These are phyloP conservation scores for Gymnosoma rotundatum DNA, from an alignment of 2,888 invertebrate genomes.

Conservation along the genomic window DNA sequence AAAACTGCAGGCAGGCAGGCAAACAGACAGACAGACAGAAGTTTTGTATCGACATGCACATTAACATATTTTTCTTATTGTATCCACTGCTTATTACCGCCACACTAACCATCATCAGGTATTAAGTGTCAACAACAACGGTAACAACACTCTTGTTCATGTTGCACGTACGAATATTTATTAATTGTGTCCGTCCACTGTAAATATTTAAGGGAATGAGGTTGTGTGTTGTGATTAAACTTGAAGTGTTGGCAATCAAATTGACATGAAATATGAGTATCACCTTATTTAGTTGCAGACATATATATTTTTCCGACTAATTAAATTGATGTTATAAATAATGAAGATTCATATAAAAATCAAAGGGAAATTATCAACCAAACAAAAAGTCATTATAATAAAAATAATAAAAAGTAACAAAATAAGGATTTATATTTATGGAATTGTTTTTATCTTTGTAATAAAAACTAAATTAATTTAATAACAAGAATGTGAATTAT, in stretches of 20 bases:
- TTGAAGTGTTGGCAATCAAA: conserved; percentile 71
- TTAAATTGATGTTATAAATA: conserved; percentile 70
- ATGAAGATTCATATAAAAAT: conserved; percentile 61
- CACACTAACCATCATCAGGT: conserved; percentile 32
- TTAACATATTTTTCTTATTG: conserved; percentile 38
- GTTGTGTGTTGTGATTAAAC: conserved; percentile 67
- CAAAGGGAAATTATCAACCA: conserved; percentile 31
- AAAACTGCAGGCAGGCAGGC: conserved; percentile 28
- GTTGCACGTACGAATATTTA: conserved; percentile 29
- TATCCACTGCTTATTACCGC: conserved; percentile 47
- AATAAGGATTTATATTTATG: conserved; percentile 55
- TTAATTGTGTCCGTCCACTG: conserved; percentile 24
- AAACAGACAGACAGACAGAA: neutral
- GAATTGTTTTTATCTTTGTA: conserved; percentile 64
- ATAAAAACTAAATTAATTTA: conserved; percentile 69
- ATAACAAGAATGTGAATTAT: conserved; percentile 33
- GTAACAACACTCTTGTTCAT: conserved; percentile 37
- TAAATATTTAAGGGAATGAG: conserved; percentile 39
- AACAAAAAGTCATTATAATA: neutral
- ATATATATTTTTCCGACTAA: conserved; percentile 65
- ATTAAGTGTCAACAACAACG: conserved; percentile 40
- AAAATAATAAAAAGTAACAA: neutral
- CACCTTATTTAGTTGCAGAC: conserved; percentile 56
- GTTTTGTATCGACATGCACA: conserved; percentile 53
- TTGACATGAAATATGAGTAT: conserved; percentile 71